Conservation (phyloP, 2,797 vertebrate species). For the Lutjanus argentimaculatus region DNA sequence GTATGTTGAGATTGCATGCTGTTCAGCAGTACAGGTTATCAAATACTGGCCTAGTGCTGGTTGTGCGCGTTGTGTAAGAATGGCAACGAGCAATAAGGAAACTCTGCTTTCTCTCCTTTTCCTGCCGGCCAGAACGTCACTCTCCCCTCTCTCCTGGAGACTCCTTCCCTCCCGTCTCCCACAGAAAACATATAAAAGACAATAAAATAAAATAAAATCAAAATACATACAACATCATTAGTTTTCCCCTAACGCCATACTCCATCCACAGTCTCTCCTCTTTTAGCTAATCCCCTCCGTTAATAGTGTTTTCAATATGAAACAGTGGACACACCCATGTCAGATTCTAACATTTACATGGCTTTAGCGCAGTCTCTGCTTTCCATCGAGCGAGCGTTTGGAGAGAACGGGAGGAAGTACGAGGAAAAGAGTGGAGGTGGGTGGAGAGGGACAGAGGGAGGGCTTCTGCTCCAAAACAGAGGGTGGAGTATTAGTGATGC, state of each 20-base stretch:
- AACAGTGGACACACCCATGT: conserved; percentile 89
- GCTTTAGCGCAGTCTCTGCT: conserved; percentile 80
- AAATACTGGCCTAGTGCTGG: conserved; percentile 84
- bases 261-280: conserved; percentile 59
- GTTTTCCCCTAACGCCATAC: conserved; percentile 43
- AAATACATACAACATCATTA: conserved; percentile 62
- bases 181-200: conserved; percentile 72
- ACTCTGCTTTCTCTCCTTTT: conserved; percentile 58
- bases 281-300: conserved; percentile 55
- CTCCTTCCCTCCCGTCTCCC: conserved; percentile 39
- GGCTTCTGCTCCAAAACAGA: conserved; percentile 77
- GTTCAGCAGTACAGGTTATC: conserved; percentile 76
- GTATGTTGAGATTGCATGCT: conserved; percentile 73
- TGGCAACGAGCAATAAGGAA: conserved; percentile 72
- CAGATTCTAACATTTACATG: conserved; percentile 92
- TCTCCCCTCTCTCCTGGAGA: conserved; percentile 57
- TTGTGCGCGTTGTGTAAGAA: conserved; percentile 67
- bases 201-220: conserved; percentile 62
- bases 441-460: conserved; percentile 76
- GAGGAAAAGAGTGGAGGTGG: conserved; percentile 70
- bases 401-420: conserved; percentile 70
- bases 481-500: conserved; percentile 79
- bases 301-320: conserved; percentile 91
- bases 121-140: conserved; percentile 39
- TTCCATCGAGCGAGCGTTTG: conserved; percentile 66